Evolutionary conservation across 1,140 invertebrate genomes (phyloP).

Genomic region (Whitmania pigra): DNA sequence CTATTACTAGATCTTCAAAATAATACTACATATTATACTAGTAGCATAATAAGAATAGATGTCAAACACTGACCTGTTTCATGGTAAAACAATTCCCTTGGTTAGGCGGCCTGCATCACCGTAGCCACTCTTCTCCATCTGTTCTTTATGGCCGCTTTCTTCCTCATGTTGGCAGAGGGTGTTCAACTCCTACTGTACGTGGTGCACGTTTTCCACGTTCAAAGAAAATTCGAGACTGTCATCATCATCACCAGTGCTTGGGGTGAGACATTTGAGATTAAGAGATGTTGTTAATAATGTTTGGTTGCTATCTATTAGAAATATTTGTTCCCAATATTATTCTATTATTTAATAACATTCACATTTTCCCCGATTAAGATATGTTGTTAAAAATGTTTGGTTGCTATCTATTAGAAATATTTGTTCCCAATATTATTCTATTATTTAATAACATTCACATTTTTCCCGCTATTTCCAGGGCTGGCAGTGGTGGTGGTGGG

Average conservation of each 20-base stretch:
- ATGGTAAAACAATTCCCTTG: neutral
- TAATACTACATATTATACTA: no score
- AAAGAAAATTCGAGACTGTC: conserved; percentile 19
- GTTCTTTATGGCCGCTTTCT: conserved; percentile 27
- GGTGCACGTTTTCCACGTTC: conserved; percentile 25
- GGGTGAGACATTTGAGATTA: conserved; percentile 2
- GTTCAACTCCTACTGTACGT: conserved; percentile 24
- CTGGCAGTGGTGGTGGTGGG: conserved; percentile 17
- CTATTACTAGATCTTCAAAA: no score
- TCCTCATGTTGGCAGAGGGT: conserved; percentile 26
- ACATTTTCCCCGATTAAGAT: neutral
- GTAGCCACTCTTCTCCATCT: conserved; percentile 26
- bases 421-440: neutral
- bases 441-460: neutral
- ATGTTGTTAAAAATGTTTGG: neutral
- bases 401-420: no score
- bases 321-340: no score
- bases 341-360: neutral
- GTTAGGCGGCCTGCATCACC: conserved; percentile 21
- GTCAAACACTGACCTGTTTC: no score
- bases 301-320: no score
- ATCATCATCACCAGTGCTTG: conserved; percentile 17
- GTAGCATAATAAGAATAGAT: no score
- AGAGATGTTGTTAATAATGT: neutral
- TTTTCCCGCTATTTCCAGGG: neutral